A percentile compares a stretch with the other conserved stretches of the same genome.
Conservation (phyloP, 1,140 invertebrate species). For the Heliconius nattereri region DNA sequence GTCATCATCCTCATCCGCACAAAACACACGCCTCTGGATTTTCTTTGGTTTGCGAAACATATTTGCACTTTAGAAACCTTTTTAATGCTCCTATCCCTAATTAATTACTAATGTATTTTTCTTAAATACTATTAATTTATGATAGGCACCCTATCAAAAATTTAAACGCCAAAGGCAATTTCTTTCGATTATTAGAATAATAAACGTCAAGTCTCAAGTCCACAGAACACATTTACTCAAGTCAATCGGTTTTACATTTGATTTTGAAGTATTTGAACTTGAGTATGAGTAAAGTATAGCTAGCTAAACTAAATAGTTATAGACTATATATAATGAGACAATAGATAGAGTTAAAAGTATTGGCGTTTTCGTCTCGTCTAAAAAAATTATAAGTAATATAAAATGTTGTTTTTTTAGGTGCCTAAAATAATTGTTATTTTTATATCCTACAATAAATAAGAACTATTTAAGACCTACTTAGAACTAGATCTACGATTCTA, state of each 20-base stretch:
- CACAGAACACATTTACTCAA: too few species aligned
- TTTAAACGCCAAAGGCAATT: not conserved
- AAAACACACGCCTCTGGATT: conserved; percentile 88
- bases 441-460: too few species aligned
- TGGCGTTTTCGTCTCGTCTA: too few species aligned
- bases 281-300: not conserved
- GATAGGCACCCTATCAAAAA: not conserved
- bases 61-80: not conserved
- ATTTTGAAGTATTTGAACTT: too few species aligned
- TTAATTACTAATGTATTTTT: not conserved
- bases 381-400: too few species aligned
- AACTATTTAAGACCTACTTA: too few species aligned
- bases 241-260: not conserved
- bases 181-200: not conserved
- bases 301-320: too few species aligned
- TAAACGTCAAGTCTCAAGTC: conserved; percentile 1
- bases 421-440: too few species aligned
- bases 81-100: not conserved
- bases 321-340: not conserved
- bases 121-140: too few species aligned
- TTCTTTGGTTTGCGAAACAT: conserved; percentile 95
- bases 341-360: too few species aligned
- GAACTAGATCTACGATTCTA: too few species aligned
- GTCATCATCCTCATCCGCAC: conserved; percentile 88
- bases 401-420: too few species aligned